Base-by-base conservation (phyloP, 2,113 vertebrate species). In the Eubucco bourcierii region DNA sequence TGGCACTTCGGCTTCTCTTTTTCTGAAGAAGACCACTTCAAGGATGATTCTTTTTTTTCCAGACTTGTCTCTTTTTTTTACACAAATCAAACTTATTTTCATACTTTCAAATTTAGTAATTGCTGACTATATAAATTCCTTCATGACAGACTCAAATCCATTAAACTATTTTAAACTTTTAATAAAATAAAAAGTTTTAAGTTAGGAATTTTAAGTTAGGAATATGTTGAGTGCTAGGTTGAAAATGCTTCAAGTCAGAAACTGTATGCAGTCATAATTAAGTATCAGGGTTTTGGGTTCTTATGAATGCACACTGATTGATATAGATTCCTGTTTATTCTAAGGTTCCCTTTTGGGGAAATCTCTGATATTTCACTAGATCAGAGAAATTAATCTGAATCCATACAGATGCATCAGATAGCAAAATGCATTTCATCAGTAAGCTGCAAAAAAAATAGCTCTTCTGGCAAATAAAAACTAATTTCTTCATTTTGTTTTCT, bases 151-250 rank as follows among this genome's bases (percentile, higher is more conserved):
- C 87, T 90, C 82, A 96, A 94, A 97, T 95, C 84, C 73, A 89
- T 95, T 96, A 80, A 95, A 95, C 78, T 91, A 94, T 97, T 97
- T 96, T 95, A 85, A 98, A 98, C 85, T 96, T 96, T 82, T 84
- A 65, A 65, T 90, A 87, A 64, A 94, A 94, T 44, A 15, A 85
- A 85, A 53, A 39, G 37, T 39, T 39, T 39, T 39, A 39, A 39
- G 37, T 39, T 39, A 39, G 37, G 37, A 39, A 4, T 37, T 74
- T 9, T 92, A 88, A 95, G 78, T 95, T 96, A 77, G 33, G 90
- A 92, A 92, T 80, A 55, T 91, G 68, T 52, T 74, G 90, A 94
- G 66, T 65, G 24, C 15, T 90, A 58, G 34, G 33, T 58, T 78
- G 85, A 95, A 97, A 93, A 84, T 75, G 17, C 90, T 94, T 95